Percentiles rank a stretch among this genome's conserved stretches.
Conservation (phyloP, 2,888 invertebrate genomes). For the Diaphora mendica region DNA sequence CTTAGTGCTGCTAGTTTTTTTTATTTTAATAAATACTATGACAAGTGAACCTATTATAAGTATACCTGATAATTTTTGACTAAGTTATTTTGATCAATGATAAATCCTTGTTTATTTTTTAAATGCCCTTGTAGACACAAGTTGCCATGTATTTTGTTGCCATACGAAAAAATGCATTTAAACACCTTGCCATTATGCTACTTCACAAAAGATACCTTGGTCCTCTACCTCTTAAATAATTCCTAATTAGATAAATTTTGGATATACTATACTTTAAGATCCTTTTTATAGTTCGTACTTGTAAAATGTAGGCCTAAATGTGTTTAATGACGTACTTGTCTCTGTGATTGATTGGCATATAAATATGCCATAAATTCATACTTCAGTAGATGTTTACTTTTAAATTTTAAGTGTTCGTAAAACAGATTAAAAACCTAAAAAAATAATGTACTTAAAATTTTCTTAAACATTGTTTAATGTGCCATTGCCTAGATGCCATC, state of each 20-base stretch:
- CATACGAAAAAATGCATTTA: constrained; percentile 46
- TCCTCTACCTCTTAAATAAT: constrained; percentile 58
- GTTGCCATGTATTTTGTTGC: constrained; percentile 43
- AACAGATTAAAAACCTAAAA: not conserved
- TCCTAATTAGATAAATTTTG: constrained; percentile 41
- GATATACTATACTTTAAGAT: constrained; percentile 42
- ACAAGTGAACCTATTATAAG: not conserved
- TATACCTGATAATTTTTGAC: not conserved
- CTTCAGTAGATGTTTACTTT: not conserved
- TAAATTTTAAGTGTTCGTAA: not conserved
- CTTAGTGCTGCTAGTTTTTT: not conserved
- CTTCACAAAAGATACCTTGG: constrained; percentile 50
- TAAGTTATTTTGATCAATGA: not conserved
- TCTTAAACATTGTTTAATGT: constrained; percentile 14
- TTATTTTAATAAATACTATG: not conserved
- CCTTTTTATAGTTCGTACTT: constrained; percentile 33
- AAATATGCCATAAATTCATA: constrained; percentile 20
- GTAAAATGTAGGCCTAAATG: constrained; percentile 47
- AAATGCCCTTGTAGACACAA: not conserved
- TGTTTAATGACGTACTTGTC: constrained; percentile 29
- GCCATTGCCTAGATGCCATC: constrained; percentile 25
- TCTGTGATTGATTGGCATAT: constrained; percentile 23
- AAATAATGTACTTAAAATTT: constrained; percentile 23
- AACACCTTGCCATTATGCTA: constrained; percentile 52
- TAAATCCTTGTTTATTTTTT: not conserved